phyloP scores from a whole-genome alignment of 2,113 vertebrate species.

The Cryptomyrus ogoouensis region DNA sequence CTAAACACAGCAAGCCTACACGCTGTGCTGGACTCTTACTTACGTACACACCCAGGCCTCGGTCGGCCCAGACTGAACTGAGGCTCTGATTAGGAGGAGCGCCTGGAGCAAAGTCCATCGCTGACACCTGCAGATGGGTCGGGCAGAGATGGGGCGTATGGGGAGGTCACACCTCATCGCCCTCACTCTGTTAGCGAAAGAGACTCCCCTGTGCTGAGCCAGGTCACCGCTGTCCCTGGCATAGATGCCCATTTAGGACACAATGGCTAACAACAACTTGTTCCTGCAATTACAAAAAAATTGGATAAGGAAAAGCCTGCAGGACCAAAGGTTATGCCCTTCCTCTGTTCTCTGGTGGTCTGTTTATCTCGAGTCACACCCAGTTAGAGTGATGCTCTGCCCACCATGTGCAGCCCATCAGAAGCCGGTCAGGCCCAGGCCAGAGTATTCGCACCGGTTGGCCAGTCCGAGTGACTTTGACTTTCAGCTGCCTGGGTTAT shows the following conservation, averaged over 20 bases:
- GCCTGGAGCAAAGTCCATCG: not conserved
- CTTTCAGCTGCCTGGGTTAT: slow-evolving; percentile 35
- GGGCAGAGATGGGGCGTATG: not conserved
- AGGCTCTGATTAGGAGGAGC: not conserved
- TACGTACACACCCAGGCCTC: not conserved
- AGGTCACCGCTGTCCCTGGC: not conserved
- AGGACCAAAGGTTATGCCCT: not conserved
- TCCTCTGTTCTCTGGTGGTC: not conserved
- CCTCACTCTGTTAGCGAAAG: not conserved
- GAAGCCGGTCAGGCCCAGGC: not conserved
- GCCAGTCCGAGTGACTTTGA: slow-evolving; percentile 30
- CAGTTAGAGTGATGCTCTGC: not conserved
- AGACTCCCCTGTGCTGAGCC: not conserved
- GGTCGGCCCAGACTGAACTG: not conserved
- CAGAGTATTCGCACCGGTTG: not conserved
- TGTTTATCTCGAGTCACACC: not conserved
- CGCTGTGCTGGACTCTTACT: not conserved
- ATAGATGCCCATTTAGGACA: not conserved
- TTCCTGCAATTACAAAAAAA: not conserved
- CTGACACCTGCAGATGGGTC: not conserved
- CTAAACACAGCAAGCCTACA: not conserved
- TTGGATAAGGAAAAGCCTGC: not conserved
- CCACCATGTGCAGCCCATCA: not conserved
- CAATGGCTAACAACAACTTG: not conserved
- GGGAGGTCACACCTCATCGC: not conserved